A percentile compares a stretch with the other conserved stretches of the same genome.
Evolutionary conservation across 2,888 invertebrate genomes (phyloP).

Genomic region (Xylophagus ater): DNA sequence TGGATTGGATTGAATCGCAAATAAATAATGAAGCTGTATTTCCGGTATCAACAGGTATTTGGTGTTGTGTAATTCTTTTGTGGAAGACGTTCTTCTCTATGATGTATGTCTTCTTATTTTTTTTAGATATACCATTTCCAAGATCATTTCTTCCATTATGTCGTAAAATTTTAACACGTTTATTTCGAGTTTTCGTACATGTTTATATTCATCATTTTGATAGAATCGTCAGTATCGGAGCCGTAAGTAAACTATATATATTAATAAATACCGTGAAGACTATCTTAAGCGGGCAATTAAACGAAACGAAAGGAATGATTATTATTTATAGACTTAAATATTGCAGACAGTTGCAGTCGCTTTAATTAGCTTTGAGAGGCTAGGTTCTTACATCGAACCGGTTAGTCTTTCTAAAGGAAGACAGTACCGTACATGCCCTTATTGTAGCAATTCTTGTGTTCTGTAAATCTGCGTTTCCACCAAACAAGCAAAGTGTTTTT

Average conservation of each 20-base stretch:
- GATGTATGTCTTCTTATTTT: slow-evolving; percentile 3
- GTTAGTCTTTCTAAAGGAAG: too few species aligned
- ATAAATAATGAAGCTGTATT: slow-evolving; percentile 82
- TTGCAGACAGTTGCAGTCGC: too few species aligned
- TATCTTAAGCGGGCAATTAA: too few species aligned
- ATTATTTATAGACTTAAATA: too few species aligned
- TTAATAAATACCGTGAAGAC: too few species aligned
- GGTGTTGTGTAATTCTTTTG: background rate
- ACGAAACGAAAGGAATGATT: too few species aligned
- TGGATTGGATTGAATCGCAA: slow-evolving; percentile 87
- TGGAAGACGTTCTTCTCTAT: background rate
- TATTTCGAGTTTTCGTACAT: slow-evolving; percentile 86
- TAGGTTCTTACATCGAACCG: too few species aligned
- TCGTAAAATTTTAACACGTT: slow-evolving; percentile 75
- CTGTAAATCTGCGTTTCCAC: too few species aligned
- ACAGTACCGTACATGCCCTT: too few species aligned
- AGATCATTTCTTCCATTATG: slow-evolving; percentile 67
- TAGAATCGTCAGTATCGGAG: slow-evolving; percentile 72
- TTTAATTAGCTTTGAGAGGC: too few species aligned
- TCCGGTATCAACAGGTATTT: slow-evolving; percentile 65
- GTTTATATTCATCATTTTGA: slow-evolving; percentile 93
- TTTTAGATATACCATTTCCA: slow-evolving; percentile 71
- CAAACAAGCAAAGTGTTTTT: too few species aligned
- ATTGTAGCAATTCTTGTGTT: too few species aligned
- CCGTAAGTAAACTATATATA: slow-evolving; percentile 55